Percentiles rank a stretch among this genome's conserved stretches.
These are phyloP conservation scores for Stylophora pistillata DNA, from an alignment of 64 coral and sea anemone species.

Conservation along the genomic window DNA sequence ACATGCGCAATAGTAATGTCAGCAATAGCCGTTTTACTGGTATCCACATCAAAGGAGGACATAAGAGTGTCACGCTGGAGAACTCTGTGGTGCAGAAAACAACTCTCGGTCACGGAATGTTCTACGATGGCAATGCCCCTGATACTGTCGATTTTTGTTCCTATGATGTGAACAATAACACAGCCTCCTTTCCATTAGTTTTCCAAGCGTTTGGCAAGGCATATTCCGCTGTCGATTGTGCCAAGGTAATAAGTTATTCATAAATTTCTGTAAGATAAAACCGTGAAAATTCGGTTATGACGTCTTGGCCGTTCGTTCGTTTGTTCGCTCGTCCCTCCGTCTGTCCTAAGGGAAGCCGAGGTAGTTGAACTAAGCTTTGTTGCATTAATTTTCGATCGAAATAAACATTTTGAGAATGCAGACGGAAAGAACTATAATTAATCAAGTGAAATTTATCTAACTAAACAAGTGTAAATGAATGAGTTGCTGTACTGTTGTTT, in stretches of 20 bases:
- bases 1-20: conserved; percentile 31
- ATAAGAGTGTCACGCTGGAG: neutral
- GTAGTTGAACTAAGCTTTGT: no score
- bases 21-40: conserved; percentile 33
- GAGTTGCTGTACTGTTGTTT: no score
- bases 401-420: no score
- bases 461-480: no score
- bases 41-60: conserved; percentile 41
- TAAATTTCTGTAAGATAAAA: neutral
- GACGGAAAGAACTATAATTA: no score
- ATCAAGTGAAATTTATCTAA: no score
- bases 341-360: no score
- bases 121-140: neutral
- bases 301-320: neutral
- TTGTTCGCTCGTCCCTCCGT: no score
- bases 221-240: conserved; percentile 4
- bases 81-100: conserved; percentile 53
- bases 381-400: no score
- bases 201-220: conserved; percentile 29
- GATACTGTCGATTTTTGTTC: conserved; percentile 52
- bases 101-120: conserved; percentile 43
- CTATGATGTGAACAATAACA: neutral
- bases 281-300: neutral
- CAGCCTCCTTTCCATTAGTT: conserved; percentile 26
- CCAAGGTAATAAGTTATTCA: conserved; percentile 46